Percentiles rank a stretch among this genome's conserved stretches.
These are phyloP conservation scores for Furcifer pardalis DNA, from an alignment of 2,797 vertebrate species.

Conservation along the genomic window DNA sequence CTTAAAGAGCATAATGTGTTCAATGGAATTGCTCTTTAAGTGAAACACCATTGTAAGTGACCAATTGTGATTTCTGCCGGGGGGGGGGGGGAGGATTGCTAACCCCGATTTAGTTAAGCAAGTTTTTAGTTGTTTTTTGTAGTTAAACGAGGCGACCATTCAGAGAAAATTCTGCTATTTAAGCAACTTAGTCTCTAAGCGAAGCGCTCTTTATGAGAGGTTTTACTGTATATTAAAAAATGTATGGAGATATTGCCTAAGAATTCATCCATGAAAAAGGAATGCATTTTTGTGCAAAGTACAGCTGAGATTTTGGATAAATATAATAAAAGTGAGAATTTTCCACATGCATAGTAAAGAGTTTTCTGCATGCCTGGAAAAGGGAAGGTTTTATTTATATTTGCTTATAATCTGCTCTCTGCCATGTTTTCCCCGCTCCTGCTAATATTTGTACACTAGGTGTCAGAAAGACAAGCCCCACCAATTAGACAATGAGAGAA, in stretches of 20 bases:
- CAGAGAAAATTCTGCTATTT: too few species aligned
- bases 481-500: not conserved
- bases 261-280: not conserved
- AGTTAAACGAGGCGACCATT: too few species aligned
- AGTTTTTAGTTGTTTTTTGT: too few species aligned
- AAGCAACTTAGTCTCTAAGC: too few species aligned
- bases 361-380: not conserved
- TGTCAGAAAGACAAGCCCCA: not conserved
- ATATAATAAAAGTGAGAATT: not conserved
- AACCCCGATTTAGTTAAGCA: too few species aligned
- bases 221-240: not conserved
- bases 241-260: not conserved
- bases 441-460: not conserved
- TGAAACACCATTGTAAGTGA: too few species aligned
- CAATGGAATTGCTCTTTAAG: too few species aligned
- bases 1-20: too few species aligned
- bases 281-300: not conserved
- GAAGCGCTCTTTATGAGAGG: too few species aligned
- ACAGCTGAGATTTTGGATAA: not conserved
- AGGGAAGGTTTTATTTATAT: not conserved
- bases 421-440: not conserved
- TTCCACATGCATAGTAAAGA: too few species aligned
- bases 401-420: not conserved
- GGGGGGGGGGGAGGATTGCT: too few species aligned
- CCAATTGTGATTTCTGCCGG: too few species aligned